Base-by-base conservation (phyloP, 1,140 invertebrate genomes). In the Metaphire vulgaris region DNA sequence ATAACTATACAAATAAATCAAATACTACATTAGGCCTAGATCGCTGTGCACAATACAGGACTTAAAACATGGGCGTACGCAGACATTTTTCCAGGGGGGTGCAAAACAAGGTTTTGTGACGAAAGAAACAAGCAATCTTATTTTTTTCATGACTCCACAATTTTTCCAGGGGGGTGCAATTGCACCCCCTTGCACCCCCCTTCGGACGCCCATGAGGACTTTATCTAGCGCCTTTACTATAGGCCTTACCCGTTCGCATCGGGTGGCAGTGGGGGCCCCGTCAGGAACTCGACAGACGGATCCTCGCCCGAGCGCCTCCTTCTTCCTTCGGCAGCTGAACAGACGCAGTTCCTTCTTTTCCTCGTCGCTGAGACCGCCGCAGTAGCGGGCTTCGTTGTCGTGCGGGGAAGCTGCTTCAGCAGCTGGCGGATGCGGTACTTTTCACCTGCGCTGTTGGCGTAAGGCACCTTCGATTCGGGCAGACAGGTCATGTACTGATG, bases 251-350 rank as follows among this genome's bases (percentile, higher is more conserved):
- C 67, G 26, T 68, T 68, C n/a, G n/a, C n/a, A n/a, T n/a, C n/a
- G n/a, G n/a, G 2, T 30, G 28, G 26, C 67, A 29, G 88, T 68
- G 90, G 89, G 90, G 89, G 33, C 89, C 74, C 93, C 88, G 32
- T 84, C 86, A 33, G 88, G 81, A 0, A 87, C 87, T 31, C 89
- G 92, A 80, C 92, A 90, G 68, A 96, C 94, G 78, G 91, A 91
- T 0, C 95, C 96, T 67, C 96, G 88, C 26, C 96, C 96, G 2
- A 98, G 89, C 1, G 94, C 93, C 83, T 98, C 95, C 68, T 93
- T 89, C 86, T 97, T 97, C 79, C 96, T 88, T 86, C 96, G 93
- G 1, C 91, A 91, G 75, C 93, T 95, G 87, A 98, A 98, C 81
- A 96, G 89, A 74, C 93, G 88, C 78, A 98, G 87, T 85, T 98